phyloP scores from a whole-genome alignment of 2,797 vertebrate genomes.

The Pygocentrus nattereri region DNA sequence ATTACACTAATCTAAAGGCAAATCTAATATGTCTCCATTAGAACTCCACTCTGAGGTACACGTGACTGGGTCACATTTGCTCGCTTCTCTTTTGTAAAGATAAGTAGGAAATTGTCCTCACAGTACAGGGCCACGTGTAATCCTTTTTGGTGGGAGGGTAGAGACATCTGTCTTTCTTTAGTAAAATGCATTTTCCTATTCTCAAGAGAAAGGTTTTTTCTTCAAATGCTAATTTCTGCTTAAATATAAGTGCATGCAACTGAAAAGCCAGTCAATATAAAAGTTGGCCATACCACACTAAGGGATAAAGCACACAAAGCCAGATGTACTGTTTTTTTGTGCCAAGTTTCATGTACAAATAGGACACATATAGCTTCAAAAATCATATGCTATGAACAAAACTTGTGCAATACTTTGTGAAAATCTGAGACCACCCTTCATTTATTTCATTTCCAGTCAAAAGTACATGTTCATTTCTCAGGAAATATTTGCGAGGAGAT shows the following conservation, averaged over 20 bases:
- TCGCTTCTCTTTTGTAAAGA: background rate
- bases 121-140: background rate
- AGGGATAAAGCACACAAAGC: background rate
- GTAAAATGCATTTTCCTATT: constrained; percentile 28
- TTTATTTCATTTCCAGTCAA: no score
- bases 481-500: no score
- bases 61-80: constrained; percentile 47
- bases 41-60: constrained; percentile 38
- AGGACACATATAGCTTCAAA: background rate
- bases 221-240: constrained; percentile 34
- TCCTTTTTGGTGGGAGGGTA: background rate
- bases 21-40: constrained; percentile 72
- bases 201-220: constrained; percentile 2
- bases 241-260: constrained; percentile 21
- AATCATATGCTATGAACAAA: background rate
- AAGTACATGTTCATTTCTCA: no score
- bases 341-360: background rate
- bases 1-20: constrained; percentile 53
- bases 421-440: no score
- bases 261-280: background rate
- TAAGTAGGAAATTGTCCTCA: background rate
- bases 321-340: background rate
- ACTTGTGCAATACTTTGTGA: no score
- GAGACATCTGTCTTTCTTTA: constrained; percentile 24
- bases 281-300: background rate